Evolutionary conservation across 2,888 invertebrate genomes (phyloP).

Genomic region (Mactromeris polynyma): DNA sequence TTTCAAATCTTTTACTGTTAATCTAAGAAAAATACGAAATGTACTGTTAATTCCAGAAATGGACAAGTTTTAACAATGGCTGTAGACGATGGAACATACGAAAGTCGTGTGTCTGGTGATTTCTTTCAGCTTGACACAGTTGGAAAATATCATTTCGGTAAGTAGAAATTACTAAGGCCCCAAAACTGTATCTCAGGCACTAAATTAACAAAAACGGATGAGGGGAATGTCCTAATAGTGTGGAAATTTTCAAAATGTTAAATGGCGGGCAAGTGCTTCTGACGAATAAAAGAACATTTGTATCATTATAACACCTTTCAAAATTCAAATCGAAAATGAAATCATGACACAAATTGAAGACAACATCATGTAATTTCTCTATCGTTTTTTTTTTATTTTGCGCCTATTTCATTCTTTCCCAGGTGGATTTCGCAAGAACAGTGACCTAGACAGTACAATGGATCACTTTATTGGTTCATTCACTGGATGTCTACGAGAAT

Average conservation of each 20-base stretch:
- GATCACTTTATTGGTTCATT: conserved; percentile 28
- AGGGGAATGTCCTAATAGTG: too few relatives aligned
- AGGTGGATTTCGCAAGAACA: conserved; percentile 16
- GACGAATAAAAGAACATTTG: too few relatives aligned
- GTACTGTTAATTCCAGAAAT: conserved; percentile 32
- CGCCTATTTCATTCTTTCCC: background rate
- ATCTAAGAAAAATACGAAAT: too few relatives aligned
- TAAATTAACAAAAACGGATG: too few relatives aligned
- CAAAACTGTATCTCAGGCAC: background rate
- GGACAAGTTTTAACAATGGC: conserved; percentile 30
- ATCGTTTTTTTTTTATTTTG: background rate
- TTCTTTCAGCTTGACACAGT: conserved; percentile 41
- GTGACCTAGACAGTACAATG: background rate
- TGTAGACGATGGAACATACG: conserved; percentile 37
- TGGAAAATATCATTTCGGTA: conserved; percentile 40
- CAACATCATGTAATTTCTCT: background rate
- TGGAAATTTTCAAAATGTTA: too few relatives aligned
- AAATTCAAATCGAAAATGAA: too few relatives aligned
- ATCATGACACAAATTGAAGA: too few relatives aligned
- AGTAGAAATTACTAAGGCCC: background rate
- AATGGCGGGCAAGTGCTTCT: too few relatives aligned
- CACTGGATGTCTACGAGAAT: conserved; percentile 39
- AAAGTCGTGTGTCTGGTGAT: conserved; percentile 50
- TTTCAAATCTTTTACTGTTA: too few relatives aligned
- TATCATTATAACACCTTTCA: too few relatives aligned